Evolutionary conservation across 2,113 vertebrate genomes (phyloP), one percentile per base, ranked within the genome.

Genomic region (Lagenorhynchus albirostris): DNA sequence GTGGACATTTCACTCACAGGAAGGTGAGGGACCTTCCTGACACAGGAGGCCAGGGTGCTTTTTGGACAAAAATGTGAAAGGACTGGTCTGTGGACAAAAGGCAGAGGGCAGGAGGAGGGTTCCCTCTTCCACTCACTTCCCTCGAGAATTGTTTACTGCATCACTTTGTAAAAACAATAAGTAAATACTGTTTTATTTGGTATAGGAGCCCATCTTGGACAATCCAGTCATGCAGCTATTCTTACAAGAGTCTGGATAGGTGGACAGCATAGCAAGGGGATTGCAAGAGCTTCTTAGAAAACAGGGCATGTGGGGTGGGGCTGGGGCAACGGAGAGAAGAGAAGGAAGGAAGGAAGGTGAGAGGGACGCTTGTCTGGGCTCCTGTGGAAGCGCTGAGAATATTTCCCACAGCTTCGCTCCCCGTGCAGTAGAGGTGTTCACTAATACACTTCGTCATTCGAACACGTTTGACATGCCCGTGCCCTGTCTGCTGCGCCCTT

Each of bases 351-450:
- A 31, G 26, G 29, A 15, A 33, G 4, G 23, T 31, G 17, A 38
- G 21, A 62, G 47, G 47, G 58, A 8, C 1, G 11, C 18, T 74
- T 5, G 0, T 18, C 23, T 6, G 26, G 41, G 58, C 18, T 7
- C 20, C 41, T 0, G 8, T 29, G 17, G 55, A 65, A 68, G 55
- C 1, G 3, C 74, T 25, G 21, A 63, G 53, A 62, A 53, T 3
- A 33, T 3, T 41, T n/a, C 38, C 68, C 77, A 21, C 20, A 1
- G 18, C 0, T 1, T 18, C 11, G 9, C 33, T 70, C 10, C 68
- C 67, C 0, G 0, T 18, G 7, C n/a, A 17, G 2, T 11, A 14
- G 62, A 41, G 21, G 17, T 41, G 1, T 33, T 68, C 23, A 1
- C n/a, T 53, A 4, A 76, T 33, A 3, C 70, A 7, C 1, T 15